A percentile compares a stretch with the other conserved stretches of the same genome.
Conservation (phyloP, 1,140 invertebrate species). For the Acromyrmex heyeri region DNA sequence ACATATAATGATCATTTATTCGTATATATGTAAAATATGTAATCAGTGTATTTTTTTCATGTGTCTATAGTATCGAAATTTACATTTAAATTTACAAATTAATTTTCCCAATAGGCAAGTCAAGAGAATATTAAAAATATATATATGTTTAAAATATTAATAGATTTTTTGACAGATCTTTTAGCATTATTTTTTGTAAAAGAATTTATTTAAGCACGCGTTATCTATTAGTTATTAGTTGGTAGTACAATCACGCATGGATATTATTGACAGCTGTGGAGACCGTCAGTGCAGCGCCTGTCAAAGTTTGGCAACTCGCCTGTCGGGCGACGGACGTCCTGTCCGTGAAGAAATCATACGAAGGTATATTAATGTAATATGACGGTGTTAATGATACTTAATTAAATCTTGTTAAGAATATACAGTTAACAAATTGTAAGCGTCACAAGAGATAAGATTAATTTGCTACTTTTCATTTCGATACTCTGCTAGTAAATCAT, state of each 20-base stretch:
- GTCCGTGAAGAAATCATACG: constrained; percentile 84
- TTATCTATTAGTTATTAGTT: constrained; percentile 66
- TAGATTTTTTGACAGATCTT: not conserved
- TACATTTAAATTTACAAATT: not conserved
- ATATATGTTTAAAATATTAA: not conserved
- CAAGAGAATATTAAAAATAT: not conserved
- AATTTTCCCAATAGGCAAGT: not conserved
- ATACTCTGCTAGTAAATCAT: not conserved
- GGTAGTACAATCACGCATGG: constrained; percentile 83
- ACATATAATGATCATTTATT: not conserved
- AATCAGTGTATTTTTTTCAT: not conserved
- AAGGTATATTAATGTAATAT: constrained; percentile 81
- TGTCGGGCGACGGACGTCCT: constrained; percentile 85
- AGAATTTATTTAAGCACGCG: constrained; percentile 24
- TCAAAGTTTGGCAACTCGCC: constrained; percentile 85
- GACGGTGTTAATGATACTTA: constrained; percentile 46
- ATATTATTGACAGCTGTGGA: constrained; percentile 85
- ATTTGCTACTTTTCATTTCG: not conserved
- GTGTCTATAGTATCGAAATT: not conserved
- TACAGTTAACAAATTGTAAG: not conserved
- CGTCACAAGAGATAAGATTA: not conserved
- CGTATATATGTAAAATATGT: not conserved
- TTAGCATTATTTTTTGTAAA: constrained; percentile 4
- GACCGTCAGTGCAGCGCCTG: constrained; percentile 85
- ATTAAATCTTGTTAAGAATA: constrained; percentile 10